Evolutionary conservation across 2,888 invertebrate species (phyloP).

Genomic region (Chrysomela aeneicollis): DNA sequence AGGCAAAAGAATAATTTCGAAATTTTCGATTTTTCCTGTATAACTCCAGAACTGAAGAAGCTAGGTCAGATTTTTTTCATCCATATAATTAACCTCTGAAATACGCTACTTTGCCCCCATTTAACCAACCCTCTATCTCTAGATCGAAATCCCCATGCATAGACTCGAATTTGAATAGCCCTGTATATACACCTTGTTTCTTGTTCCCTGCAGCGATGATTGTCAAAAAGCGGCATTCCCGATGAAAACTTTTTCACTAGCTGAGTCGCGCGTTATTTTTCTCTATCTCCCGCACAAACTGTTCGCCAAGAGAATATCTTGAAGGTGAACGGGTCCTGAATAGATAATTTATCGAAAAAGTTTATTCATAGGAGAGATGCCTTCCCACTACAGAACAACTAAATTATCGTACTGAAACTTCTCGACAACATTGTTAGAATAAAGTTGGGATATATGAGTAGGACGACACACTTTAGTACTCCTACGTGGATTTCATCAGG

Average conservation of each 20-base stretch:
- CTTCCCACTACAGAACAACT: constrained; percentile 15
- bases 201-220: background rate
- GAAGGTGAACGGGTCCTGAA: constrained; percentile 18
- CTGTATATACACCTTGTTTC: background rate
- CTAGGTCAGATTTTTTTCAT: too few relatives aligned
- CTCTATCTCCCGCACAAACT: background rate
- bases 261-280: background rate
- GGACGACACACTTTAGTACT: background rate
- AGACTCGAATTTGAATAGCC: too few relatives aligned
- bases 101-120: too few relatives aligned
- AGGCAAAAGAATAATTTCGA: too few relatives aligned
- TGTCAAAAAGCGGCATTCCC: background rate
- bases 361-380: constrained; percentile 22
- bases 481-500: background rate
- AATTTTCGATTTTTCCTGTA: too few relatives aligned
- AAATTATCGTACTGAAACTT: constrained; percentile 18
- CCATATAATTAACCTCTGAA: too few relatives aligned
- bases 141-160: too few relatives aligned
- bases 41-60: too few relatives aligned
- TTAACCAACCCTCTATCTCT: too few relatives aligned
- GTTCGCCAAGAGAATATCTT: constrained; percentile 7
- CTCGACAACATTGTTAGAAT: constrained; percentile 20
- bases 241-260: background rate
- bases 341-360: constrained; percentile 22
- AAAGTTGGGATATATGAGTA: constrained; percentile 16